Base-by-base conservation (phyloP, 1,140 invertebrate species). In the Heliconius melpomene region DNA sequence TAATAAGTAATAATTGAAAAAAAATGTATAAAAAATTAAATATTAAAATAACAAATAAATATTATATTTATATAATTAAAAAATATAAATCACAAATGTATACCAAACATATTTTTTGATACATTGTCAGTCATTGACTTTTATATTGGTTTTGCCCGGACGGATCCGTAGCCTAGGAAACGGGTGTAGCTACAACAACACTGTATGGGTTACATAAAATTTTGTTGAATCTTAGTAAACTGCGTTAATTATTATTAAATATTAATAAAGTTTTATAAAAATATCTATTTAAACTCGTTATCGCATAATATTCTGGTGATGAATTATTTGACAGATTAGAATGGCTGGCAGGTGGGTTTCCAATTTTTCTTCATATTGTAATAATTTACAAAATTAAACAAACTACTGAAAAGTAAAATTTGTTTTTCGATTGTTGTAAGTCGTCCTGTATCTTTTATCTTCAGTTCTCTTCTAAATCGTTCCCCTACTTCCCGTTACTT, bases 111-210 rank as follows among this genome's bases (percentile, higher is more conserved):
- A 60, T 13, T 26, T 66, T 29, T 29, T 60, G 57, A 8, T 60
- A 29, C 26, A 66, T 26, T 66, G 60, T 66, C 23, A 40, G 71
- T 52, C 20, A 74, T 74, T 78, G 77, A 78, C 77, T 78, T 78
- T 78, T 78, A 54, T 60, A 70, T 76, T 70, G 75, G 75, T 76
- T 46, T 75, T 75, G 26, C 77, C 80, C 80, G 80, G 78, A 81
- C 75, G 86, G 84, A 82, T 84, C 90, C 90, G 93, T 94, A 94
- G 93, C 91, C 93, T 89, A 94, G 93, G 92, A 93, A 93, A 94
- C 93, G 91, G 91, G 92, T 91, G 91, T 94, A 93, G 89, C 90
- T 93, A 93, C 91, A 94, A 94, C 92, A 94, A 94, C 92, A 92
- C 84, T 89, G 84, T 85, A 85, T 86, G 84, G 85, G 86, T 91